Percentiles rank a stretch among this genome's conserved stretches.
These are phyloP conservation scores for Desmophyllum pertusum DNA, from an alignment of 92 coral and sea anemone species.

Conservation along the genomic window DNA sequence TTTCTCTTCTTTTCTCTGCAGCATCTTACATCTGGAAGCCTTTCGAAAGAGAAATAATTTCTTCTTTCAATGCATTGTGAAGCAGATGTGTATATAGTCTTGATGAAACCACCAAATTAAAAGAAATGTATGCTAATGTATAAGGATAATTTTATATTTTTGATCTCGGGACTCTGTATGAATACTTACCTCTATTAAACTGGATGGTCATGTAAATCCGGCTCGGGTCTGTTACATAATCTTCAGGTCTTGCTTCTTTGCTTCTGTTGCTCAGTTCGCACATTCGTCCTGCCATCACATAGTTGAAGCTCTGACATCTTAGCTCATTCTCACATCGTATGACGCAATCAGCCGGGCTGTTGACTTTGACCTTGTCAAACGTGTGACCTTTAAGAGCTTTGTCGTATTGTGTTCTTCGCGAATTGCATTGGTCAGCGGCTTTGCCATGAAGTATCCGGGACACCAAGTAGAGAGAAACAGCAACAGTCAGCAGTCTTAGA, in stretches of 20 bases:
- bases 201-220: slow-evolving; percentile 13
- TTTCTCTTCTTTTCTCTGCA: no score
- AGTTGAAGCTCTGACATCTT: slow-evolving; percentile 56
- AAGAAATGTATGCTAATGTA: no score
- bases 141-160: no score
- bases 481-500: neutral
- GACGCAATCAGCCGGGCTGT: slow-evolving; percentile 31
- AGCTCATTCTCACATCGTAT: slow-evolving; percentile 18
- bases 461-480: neutral
- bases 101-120: no score
- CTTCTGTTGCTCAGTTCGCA: slow-evolving; percentile 65
- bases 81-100: no score
- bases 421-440: slow-evolving; percentile 5
- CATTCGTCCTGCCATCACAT: neutral
- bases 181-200: neutral
- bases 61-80: no score
- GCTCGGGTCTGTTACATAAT: neutral
- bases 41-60: no score
- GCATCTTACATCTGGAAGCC: no score
- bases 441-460: neutral
- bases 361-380: slow-evolving; percentile 2
- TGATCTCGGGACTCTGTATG: neutral
- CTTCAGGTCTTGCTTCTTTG: slow-evolving; percentile 39
- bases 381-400: slow-evolving; percentile 28
- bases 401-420: neutral